These are phyloP conservation scores for Drosophila hydei DNA, from an alignment of 1,140 invertebrate genomes.

Conservation along the genomic window DNA sequence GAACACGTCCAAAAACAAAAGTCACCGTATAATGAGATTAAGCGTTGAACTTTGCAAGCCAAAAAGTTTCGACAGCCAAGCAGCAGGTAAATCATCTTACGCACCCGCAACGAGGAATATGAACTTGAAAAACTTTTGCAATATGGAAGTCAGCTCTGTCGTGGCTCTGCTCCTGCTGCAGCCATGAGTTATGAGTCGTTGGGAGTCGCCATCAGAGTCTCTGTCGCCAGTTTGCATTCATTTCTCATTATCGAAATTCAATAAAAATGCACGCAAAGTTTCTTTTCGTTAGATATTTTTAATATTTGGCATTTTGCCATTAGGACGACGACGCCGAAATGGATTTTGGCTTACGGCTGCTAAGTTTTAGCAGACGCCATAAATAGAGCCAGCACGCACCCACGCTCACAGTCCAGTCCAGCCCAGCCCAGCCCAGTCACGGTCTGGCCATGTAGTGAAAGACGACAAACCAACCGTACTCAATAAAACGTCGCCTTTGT, in stretches of 20 bases:
- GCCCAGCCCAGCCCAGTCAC: constrained; percentile 39
- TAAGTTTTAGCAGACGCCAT: constrained; percentile 75
- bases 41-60: constrained; percentile 77
- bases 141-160: constrained; percentile 55
- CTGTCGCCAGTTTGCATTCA: constrained; percentile 59
- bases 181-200: constrained; percentile 29
- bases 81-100: constrained; percentile 81
- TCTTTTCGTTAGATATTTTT: constrained; percentile 45
- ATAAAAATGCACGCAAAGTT: constrained; percentile 69
- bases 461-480: constrained; percentile 68
- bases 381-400: constrained; percentile 69
- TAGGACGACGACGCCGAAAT: constrained; percentile 45
- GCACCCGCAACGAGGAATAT: constrained; percentile 75
- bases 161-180: neutral
- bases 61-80: constrained; percentile 76
- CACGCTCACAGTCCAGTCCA: constrained; percentile 18
- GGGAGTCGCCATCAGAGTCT: constrained; percentile 18
- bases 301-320: constrained; percentile 70
- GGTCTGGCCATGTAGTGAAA: constrained; percentile 12
- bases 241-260: constrained; percentile 78
- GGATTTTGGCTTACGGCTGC: constrained; percentile 66
- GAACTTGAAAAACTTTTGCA: constrained; percentile 76
- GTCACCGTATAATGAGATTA: constrained; percentile 83
- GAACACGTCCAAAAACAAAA: constrained; percentile 74
- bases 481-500: constrained; percentile 77